Evolutionary conservation across 2,797 vertebrate genomes (phyloP), one percentile per base, ranked within the genome.

Genomic region (Anas flavirostris): DNA sequence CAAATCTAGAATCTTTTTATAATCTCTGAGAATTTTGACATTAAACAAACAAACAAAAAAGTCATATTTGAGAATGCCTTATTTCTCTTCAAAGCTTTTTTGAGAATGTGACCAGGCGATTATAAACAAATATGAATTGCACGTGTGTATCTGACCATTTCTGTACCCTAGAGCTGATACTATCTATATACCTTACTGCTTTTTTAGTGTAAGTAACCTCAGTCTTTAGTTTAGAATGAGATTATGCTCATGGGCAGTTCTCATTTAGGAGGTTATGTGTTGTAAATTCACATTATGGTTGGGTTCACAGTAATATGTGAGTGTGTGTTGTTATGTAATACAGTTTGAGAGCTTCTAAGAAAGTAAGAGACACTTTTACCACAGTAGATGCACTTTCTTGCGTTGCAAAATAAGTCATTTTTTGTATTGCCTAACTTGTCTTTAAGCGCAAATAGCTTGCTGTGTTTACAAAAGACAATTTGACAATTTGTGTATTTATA

Each of bases 121-220:
- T 63, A 26, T 50, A 68, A 81, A 62, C 15, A 43, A 22, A 14
- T 43, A 6, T 56, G 33, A 73, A 31, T 48, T 81, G 44, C 12
- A 3, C 1, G 25, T 41, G 58, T 82, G 50, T 4, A 0, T 44
- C 68, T 46, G 75, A 29, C 56, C 0, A 0, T 16, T 72, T 28
- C 33, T 55, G 60, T 63, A 75, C 29, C 12, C 28, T 0, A 0
- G 37, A 66, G 64, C 48, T 70, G 77, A 31, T 70, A 4, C 19
- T 29, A 28, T 35, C 35, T 35, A 35, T 35, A 35, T 9, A 52
- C 35, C 10, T 56, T 18, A 8, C 41, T 75, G n/a, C 53, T 75
- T 46, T 59, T 56, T 64, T 58, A n/a, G 23, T 35, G 10, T 29
- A 22, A 29, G 22, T 48, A 41, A 50, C 26, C 37, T 76, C 8